Evolutionary conservation across 2,797 vertebrate species (phyloP).

Genomic region (Darevskia mixta): DNA sequence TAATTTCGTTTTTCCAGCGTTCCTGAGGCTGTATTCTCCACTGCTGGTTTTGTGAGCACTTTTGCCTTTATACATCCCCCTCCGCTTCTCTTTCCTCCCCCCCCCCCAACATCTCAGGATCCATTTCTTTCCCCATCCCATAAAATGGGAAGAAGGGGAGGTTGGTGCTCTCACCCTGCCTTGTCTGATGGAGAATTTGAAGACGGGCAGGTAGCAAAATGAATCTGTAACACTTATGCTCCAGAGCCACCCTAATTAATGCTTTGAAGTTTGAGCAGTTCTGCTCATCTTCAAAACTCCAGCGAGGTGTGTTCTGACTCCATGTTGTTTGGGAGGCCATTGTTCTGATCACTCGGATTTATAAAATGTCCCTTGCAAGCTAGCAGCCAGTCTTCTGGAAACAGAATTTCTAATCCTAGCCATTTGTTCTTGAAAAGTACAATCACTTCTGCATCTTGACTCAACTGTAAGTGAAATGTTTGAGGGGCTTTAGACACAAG

Average conservation of each 20-base stretch:
- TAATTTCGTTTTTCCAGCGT: neutral
- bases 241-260: neutral
- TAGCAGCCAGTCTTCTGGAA: neutral
- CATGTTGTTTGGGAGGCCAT: conserved; percentile 67
- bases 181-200: neutral
- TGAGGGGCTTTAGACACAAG: neutral
- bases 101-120: neutral
- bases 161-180: neutral
- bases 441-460: neutral
- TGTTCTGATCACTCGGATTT: conserved; percentile 54
- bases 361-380: conserved; percentile 66
- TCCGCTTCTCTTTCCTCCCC: neutral
- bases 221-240: neutral
- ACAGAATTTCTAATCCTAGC: neutral
- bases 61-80: neutral
- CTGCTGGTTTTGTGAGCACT: neutral
- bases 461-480: neutral
- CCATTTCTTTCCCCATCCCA: neutral
- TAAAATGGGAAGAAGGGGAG: neutral
- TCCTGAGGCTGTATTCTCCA: neutral
- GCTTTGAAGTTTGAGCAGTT: neutral
- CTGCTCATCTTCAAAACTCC: neutral
- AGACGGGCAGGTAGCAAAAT: neutral
- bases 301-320: conserved; percentile 40
- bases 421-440: neutral